These are phyloP conservation scores for Agrotis exclamationis DNA, from an alignment of 2,888 invertebrate species.

Conservation along the genomic window DNA sequence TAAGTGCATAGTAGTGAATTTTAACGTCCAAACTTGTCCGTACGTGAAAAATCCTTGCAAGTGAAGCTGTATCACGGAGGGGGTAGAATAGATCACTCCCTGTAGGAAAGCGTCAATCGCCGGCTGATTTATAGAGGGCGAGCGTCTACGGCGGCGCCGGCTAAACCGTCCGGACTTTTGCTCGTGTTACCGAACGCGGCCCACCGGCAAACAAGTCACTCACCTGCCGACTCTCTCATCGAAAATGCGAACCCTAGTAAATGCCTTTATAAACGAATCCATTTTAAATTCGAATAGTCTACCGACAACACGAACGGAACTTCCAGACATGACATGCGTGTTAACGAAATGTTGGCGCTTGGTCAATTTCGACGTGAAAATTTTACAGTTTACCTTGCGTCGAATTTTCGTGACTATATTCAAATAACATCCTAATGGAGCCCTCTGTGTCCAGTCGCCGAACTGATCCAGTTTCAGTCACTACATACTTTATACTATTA, in stretches of 20 bases:
- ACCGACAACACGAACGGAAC: conserved; percentile 87
- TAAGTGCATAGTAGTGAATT: conserved; percentile 70
- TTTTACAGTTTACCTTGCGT: conserved; percentile 73
- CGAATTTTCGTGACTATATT: conserved; percentile 77
- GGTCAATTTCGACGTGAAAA: conserved; percentile 82
- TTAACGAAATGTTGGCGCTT: conserved; percentile 86
- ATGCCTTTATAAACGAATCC: conserved; percentile 89
- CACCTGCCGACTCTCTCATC: conserved; percentile 88
- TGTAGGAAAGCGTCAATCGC: conserved; percentile 90
- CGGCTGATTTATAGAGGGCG: conserved; percentile 89
- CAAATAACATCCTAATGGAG: conserved; percentile 72
- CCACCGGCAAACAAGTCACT: conserved; percentile 90
- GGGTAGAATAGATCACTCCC: conserved; percentile 90
- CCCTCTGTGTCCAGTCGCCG: conserved; percentile 31
- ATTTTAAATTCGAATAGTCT: conserved; percentile 89
- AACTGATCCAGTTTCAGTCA: conserved; percentile 58
- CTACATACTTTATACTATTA: no score
- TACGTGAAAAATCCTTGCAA: conserved; percentile 84
- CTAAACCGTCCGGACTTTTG: conserved; percentile 89
- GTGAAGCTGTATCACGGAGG: conserved; percentile 87
- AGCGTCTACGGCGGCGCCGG: conserved; percentile 79
- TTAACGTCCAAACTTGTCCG: conserved; percentile 73
- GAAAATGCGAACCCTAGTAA: conserved; percentile 88
- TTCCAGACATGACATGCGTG: conserved; percentile 89
- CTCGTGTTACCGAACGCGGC: conserved; percentile 82